A percentile compares a stretch with the other conserved stretches of the same genome.
Conservation (phyloP, 2,797 vertebrate species). For the Macrochelys suwanniensis region DNA sequence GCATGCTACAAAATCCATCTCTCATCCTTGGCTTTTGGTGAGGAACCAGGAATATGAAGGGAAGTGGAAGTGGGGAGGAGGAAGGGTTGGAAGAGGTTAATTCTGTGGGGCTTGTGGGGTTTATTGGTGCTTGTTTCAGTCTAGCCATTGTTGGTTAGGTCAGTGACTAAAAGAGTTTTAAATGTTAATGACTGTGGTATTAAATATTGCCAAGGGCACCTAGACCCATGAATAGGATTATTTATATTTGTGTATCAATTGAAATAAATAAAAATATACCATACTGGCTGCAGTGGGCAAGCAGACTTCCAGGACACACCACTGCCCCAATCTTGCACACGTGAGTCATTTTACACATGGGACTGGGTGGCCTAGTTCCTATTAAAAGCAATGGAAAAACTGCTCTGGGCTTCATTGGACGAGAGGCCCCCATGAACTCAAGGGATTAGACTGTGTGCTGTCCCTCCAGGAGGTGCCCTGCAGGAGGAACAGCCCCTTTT, state of each 20-base stretch:
- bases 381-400: not conserved
- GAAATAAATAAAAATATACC: not conserved
- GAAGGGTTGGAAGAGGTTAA: not conserved
- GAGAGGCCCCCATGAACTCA: not conserved
- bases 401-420: not conserved
- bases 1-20: not conserved
- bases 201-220: slow-evolving; percentile 50
- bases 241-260: not conserved
- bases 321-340: not conserved
- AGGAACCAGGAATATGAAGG: not conserved
- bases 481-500: not conserved
- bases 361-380: not conserved
- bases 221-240: not conserved
- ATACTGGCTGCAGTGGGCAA: not conserved
- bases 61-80: slow-evolving; percentile 1
- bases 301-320: not conserved
- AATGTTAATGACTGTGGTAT: slow-evolving; percentile 62
- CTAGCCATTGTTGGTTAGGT: slow-evolving; percentile 58
- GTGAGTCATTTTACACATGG: not conserved
- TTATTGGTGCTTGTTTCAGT: slow-evolving; percentile 70
- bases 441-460: not conserved
- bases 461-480: not conserved
- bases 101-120: slow-evolving; percentile 17
- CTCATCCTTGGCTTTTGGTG: slow-evolving; percentile 13
- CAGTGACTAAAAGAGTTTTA: slow-evolving; percentile 49